Conservation (phyloP, 2,888 invertebrate species). For the Eudemis profundana region DNA sequence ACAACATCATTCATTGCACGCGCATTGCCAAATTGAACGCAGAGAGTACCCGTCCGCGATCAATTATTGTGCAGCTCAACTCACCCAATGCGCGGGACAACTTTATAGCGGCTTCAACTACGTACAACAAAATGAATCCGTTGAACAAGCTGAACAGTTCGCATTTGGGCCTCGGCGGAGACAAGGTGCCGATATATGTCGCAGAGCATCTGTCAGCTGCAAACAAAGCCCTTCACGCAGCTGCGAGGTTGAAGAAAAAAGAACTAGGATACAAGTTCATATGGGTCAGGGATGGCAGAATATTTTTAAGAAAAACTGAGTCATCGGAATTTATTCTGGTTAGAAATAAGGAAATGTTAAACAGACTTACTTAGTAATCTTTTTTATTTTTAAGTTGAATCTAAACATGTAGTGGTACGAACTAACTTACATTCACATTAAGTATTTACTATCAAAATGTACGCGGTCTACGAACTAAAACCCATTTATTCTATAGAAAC, state of each 20-base stretch:
- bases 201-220: conserved; percentile 29
- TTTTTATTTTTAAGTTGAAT: not conserved
- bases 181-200: conserved; percentile 12
- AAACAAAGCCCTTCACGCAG: conserved; percentile 31
- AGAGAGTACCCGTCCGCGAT: conserved; percentile 1
- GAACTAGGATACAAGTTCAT: conserved; percentile 13
- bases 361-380: conserved; percentile 1
- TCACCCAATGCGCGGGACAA: conserved; percentile 14
- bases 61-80: conserved; percentile 24
- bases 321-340: not conserved
- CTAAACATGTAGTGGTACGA: not conserved
- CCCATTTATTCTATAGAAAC: conserved; percentile 34
- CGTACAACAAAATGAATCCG: conserved; percentile 43
- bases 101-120: conserved; percentile 32
- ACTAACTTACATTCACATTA: not conserved
- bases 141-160: conserved; percentile 43
- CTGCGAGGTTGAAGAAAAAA: conserved; percentile 18
- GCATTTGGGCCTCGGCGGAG: conserved; percentile 33
- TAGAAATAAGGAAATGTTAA: not conserved
- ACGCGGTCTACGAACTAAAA: conserved; percentile 44
- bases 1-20: conserved; percentile 33
- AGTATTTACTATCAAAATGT: conserved; percentile 45
- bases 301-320: conserved; percentile 24
- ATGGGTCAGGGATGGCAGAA: conserved; percentile 29
- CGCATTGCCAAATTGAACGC: conserved; percentile 35